Conservation (phyloP, 2,113 vertebrate species). For the Eulacestoma nigropectus region DNA sequence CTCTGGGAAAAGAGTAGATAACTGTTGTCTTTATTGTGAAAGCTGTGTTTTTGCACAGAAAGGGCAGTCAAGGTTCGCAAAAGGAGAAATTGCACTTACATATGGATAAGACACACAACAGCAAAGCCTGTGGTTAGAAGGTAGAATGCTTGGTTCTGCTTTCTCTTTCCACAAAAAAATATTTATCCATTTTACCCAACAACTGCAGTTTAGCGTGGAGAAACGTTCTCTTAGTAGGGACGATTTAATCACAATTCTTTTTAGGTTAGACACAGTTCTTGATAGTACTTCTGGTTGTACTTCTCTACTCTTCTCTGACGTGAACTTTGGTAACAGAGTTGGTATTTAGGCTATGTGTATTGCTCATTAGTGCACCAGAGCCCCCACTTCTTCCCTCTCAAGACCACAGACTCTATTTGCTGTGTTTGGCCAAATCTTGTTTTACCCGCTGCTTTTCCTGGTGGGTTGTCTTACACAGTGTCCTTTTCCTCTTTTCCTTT, state of each 20-base stretch:
- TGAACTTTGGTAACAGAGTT: neutral
- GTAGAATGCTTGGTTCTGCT: neutral
- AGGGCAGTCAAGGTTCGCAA: neutral
- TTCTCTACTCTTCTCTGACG: neutral
- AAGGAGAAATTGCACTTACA: neutral
- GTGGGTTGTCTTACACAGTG: neutral
- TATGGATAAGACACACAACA: neutral
- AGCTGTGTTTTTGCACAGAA: neutral
- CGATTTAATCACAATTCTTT: neutral
- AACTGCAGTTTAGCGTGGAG: too few species aligned
- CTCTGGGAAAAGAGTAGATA: neutral
- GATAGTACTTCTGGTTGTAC: neutral
- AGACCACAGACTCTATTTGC: neutral
- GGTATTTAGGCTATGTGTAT: neutral
- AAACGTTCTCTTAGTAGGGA: accelerated
- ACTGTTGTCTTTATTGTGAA: neutral
- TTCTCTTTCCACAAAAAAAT: neutral
- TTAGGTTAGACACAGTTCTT: neutral
- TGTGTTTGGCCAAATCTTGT: neutral
- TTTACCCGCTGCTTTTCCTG: neutral
- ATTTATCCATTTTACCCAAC: neutral
- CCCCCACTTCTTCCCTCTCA: neutral
- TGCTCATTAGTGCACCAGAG: neutral
- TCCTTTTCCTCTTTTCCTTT: neutral
- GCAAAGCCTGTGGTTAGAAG: neutral